Percentiles rank a stretch among this genome's conserved stretches.
These are phyloP conservation scores for Philereme transversata DNA, from an alignment of 2,888 invertebrate genomes.

Conservation along the genomic window DNA sequence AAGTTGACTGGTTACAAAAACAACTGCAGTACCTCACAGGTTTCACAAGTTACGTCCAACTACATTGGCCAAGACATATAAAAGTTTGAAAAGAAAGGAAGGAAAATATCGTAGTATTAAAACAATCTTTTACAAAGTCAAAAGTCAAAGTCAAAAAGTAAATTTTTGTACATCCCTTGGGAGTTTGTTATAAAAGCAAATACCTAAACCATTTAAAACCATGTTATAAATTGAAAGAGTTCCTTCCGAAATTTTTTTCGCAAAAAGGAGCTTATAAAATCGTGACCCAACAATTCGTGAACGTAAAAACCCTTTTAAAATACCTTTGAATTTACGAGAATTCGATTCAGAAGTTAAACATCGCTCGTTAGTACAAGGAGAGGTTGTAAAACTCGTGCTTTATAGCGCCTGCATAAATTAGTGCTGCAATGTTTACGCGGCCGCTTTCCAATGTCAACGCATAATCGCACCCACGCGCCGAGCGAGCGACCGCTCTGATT, in stretches of 20 bases:
- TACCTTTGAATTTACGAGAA: conserved; percentile 20
- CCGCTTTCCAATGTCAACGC: conserved; percentile 73
- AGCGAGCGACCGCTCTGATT: conserved; percentile 54
- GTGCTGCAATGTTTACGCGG: conserved; percentile 53
- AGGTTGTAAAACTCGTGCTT: conserved; percentile 34
- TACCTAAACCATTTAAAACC: no score
- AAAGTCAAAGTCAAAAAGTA: no score
- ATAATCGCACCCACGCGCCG: conserved; percentile 62
- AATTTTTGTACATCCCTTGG: no score
- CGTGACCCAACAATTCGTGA: conserved; percentile 9
- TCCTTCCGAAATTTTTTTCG: background rate
- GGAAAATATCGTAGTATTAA: no score
- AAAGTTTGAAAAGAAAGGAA: no score
- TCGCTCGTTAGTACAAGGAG: conserved; percentile 15
- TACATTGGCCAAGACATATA: no score
- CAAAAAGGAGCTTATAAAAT: conserved; percentile 5
- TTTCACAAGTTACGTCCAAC: no score
- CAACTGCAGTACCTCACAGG: no score
- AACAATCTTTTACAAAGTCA: no score
- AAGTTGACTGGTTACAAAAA: no score
- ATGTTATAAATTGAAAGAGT: background rate
- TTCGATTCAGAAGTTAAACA: conserved; percentile 26
- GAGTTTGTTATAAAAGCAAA: no score
- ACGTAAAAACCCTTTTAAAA: conserved; percentile 17
- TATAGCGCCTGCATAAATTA: conserved; percentile 51